Conservation (phyloP, 2,797 vertebrate genomes). For the Tachyglossus aculeatus region DNA sequence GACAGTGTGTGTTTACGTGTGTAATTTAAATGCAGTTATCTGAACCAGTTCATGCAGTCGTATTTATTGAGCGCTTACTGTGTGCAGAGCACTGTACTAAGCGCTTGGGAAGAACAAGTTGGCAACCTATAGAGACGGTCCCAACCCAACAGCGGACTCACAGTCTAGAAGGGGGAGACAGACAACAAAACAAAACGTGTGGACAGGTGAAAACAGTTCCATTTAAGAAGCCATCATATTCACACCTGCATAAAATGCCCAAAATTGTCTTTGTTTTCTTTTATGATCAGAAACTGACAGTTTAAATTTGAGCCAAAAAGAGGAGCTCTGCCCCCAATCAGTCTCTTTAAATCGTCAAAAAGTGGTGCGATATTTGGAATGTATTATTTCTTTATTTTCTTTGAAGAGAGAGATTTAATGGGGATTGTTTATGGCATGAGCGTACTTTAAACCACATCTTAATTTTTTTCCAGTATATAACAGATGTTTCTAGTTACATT, state of each 20-base stretch:
- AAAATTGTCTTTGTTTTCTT: neutral
- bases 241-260: neutral
- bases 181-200: too few species aligned
- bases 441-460: neutral
- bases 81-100: too few species aligned
- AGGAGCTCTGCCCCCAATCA: constrained; percentile 34
- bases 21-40: neutral
- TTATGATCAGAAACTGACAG: neutral
- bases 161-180: too few species aligned
- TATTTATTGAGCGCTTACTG: too few species aligned
- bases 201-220: too few species aligned
- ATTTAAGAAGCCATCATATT: neutral
- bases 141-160: too few species aligned
- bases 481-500: neutral
- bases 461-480: neutral
- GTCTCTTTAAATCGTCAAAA: constrained; percentile 36
- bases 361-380: constrained; percentile 3
- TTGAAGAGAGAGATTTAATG: neutral
- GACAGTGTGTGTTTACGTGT: neutral
- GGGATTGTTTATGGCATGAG: neutral
- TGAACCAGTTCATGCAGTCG: neutral
- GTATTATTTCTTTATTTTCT: neutral
- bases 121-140: too few species aligned
- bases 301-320: constrained; percentile 5
- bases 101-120: too few species aligned